Percentiles rank a stretch among this genome's conserved stretches.
phyloP scores from a whole-genome alignment of 2,888 invertebrate genomes.

The Mythimna impura region DNA sequence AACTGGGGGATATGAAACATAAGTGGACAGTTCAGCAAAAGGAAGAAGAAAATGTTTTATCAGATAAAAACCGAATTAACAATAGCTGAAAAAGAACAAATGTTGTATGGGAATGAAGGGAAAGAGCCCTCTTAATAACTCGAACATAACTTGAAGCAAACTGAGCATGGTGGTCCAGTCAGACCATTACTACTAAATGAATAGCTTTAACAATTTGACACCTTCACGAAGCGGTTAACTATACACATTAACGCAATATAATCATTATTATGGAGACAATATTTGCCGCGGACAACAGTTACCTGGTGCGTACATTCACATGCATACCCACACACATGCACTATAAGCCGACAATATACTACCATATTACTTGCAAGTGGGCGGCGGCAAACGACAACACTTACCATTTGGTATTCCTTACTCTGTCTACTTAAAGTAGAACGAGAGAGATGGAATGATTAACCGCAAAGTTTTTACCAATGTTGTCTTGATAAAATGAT shows the following conservation, averaged over 20 bases:
- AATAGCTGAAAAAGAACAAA: neutral
- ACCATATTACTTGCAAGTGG: conserved; percentile 78
- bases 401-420: conserved; percentile 69
- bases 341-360: conserved; percentile 59
- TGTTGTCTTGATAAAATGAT: conserved; percentile 78
- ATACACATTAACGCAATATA: conserved; percentile 54
- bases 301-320: conserved; percentile 52
- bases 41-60: conserved; percentile 3
- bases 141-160: neutral
- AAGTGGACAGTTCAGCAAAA: neutral
- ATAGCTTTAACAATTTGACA: conserved; percentile 27
- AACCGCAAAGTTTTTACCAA: conserved; percentile 70
- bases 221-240: conserved; percentile 39
- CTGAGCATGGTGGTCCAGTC: neutral
- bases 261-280: conserved; percentile 53
- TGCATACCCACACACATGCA: conserved; percentile 52
- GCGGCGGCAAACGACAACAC: conserved; percentile 75
- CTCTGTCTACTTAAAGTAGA: conserved; percentile 70
- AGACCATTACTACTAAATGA: conserved; percentile 18
- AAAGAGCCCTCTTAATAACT: neutral
- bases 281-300: conserved; percentile 64
- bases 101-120: neutral
- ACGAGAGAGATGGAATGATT: conserved; percentile 69
- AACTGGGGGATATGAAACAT: conserved; percentile 10
- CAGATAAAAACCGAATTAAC: neutral